A percentile compares a stretch with the other conserved stretches of the same genome.
These are phyloP conservation scores for Bungarus multicinctus DNA, from an alignment of 2,113 vertebrate species.

Conservation along the genomic window DNA sequence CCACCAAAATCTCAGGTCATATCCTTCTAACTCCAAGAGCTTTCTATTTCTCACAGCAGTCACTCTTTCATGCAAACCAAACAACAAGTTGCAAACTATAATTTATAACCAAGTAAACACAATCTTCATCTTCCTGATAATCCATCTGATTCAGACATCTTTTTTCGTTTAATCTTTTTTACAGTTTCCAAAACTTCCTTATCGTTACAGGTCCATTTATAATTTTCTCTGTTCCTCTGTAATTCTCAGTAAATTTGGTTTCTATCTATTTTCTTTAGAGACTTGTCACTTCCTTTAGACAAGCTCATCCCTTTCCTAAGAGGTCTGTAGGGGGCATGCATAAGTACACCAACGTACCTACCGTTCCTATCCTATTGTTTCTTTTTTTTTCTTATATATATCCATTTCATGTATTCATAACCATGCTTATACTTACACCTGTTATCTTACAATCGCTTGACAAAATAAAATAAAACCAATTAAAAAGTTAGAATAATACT, in stretches of 20 bases:
- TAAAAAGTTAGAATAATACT: not conserved
- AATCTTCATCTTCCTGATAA: not conserved
- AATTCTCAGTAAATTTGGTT: too few relatives aligned
- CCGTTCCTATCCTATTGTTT: too few relatives aligned
- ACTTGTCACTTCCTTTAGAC: not conserved
- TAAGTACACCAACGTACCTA: too few relatives aligned
- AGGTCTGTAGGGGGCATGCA: too few relatives aligned
- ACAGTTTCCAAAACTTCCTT: not conserved
- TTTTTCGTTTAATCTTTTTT: not conserved
- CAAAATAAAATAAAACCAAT: too few relatives aligned
- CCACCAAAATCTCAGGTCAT: not conserved
- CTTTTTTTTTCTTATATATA: too few relatives aligned
- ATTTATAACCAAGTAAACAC: not conserved
- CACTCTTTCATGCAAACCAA: not conserved
- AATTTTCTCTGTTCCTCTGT: too few relatives aligned
- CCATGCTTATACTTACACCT: too few relatives aligned
- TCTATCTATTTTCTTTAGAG: too few relatives aligned
- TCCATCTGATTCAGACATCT: not conserved
- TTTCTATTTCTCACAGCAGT: not conserved
- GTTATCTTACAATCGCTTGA: too few relatives aligned
- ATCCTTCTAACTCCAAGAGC: not conserved
- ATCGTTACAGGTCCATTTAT: too few relatives aligned
- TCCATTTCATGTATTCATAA: too few relatives aligned
- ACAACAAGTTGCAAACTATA: not conserved
- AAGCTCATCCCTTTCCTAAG: not conserved